Conservation (phyloP, 2,797 vertebrate species). For the Gambelia wislizenii region DNA sequence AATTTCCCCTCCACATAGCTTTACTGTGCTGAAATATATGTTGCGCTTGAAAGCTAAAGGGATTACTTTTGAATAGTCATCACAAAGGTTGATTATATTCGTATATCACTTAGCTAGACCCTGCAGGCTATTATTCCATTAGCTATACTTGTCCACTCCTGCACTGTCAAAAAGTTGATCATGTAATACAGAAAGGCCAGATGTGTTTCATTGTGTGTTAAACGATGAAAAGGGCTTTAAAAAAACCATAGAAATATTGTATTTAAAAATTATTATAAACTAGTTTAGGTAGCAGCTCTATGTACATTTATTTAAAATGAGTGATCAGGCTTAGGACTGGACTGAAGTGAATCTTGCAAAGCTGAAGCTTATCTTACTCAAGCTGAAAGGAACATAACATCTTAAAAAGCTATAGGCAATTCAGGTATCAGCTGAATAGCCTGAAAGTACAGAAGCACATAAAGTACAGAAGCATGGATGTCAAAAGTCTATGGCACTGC, state of each 20-base stretch:
- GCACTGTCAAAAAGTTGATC: constrained; percentile 87
- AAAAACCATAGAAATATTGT: constrained; percentile 64
- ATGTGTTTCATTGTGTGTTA: constrained; percentile 81
- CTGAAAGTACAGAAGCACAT: not conserved
- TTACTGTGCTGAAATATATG: constrained; percentile 86
- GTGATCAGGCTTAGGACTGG: not conserved
- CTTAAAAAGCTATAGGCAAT: not conserved
- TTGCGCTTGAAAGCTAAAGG: constrained; percentile 86
- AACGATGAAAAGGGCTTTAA: constrained; percentile 84
- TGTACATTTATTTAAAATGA: not conserved
- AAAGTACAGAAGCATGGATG: not conserved
- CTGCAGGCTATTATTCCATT: constrained; percentile 92
- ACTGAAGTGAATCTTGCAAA: not conserved
- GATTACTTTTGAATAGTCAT: constrained; percentile 91
- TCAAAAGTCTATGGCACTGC: not conserved
- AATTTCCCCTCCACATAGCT: constrained; percentile 80
- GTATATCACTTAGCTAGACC: constrained; percentile 90
- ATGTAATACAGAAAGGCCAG: constrained; percentile 84
- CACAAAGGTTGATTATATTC: constrained; percentile 91
- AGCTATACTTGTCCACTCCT: constrained; percentile 80
- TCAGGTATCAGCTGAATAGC: not conserved
- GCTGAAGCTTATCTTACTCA: constrained; percentile 50
- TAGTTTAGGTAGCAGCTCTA: not conserved
- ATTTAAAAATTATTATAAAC: constrained; percentile 59
- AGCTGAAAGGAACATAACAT: constrained; percentile 35